phyloP scores from a whole-genome alignment of 2,113 vertebrate genomes.

The Desmodus rotundus region DNA sequence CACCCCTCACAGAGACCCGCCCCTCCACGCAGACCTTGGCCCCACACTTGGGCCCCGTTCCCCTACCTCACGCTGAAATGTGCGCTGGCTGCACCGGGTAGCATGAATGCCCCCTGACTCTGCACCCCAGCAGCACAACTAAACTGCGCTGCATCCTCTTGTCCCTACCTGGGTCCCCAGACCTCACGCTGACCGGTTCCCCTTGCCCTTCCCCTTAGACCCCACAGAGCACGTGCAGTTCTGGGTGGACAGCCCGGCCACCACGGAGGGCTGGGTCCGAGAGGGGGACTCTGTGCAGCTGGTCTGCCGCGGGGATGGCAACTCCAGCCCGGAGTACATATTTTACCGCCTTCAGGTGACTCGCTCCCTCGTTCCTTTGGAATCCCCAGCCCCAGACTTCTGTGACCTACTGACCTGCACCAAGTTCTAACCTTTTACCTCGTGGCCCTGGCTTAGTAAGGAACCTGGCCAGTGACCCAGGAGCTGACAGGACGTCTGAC shows the following conservation, averaged over 20 bases:
- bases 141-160: neutral
- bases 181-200: neutral
- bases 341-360: slow-evolving; percentile 79
- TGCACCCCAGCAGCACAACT: neutral
- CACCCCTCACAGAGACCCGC: neutral
- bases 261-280: slow-evolving; percentile 78
- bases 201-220: slow-evolving; percentile 74
- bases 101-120: neutral
- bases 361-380: neutral
- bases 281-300: slow-evolving; percentile 87
- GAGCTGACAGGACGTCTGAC: neutral
- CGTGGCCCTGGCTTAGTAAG: neutral
- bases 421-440: neutral
- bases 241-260: slow-evolving; percentile 64
- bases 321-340: slow-evolving; percentile 83
- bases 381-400: neutral
- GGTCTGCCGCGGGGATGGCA: slow-evolving; percentile 86
- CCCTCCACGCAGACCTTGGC: neutral
- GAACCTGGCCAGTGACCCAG: too few species aligned
- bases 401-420: neutral
- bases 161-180: neutral
- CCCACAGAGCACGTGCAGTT: slow-evolving; percentile 85
- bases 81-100: neutral
- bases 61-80: too few species aligned
- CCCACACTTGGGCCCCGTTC: neutral